Evolutionary conservation across 1,140 invertebrate genomes (phyloP).

Genomic region (Drosophila sp.): DNA sequence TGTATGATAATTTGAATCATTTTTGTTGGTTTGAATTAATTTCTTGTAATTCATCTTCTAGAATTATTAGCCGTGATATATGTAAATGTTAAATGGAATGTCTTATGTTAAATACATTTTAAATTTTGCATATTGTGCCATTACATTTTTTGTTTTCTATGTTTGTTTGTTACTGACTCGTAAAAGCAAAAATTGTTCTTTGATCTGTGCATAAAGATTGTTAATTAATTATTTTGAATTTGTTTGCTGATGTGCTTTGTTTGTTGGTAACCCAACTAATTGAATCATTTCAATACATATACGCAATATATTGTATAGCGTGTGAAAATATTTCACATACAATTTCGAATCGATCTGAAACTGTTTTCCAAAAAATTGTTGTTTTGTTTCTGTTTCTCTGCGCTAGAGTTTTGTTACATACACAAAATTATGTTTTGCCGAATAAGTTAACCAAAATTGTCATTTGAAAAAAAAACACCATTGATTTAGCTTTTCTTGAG

Average conservation of each 20-base stretch:
- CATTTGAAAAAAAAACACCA: conserved; percentile 2
- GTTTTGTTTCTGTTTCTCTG: background rate
- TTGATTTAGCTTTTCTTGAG: conserved; percentile 1
- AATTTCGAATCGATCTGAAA: background rate
- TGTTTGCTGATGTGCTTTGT: background rate
- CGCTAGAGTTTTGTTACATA: conserved; percentile 13
- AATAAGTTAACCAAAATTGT: background rate
- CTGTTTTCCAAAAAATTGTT: conserved; percentile 1
- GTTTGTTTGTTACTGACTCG: conserved; percentile 16
- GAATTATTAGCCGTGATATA: background rate
- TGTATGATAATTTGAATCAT: conserved; percentile 8
- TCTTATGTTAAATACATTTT: background rate
- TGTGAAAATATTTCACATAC: conserved; percentile 2
- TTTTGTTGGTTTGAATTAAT: background rate
- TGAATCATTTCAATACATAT: conserved; percentile 1
- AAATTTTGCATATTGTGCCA: background rate
- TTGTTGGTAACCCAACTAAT: background rate
- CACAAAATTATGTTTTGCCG: background rate
- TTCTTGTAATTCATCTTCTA: background rate
- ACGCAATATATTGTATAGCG: background rate
- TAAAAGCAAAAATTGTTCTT: conserved; percentile 9
- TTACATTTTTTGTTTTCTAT: background rate
- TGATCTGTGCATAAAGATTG: background rate
- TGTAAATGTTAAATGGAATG: background rate
- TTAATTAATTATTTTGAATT: background rate